Conservation (phyloP, 2,888 invertebrate genomes). For the Amiota mariae region DNA sequence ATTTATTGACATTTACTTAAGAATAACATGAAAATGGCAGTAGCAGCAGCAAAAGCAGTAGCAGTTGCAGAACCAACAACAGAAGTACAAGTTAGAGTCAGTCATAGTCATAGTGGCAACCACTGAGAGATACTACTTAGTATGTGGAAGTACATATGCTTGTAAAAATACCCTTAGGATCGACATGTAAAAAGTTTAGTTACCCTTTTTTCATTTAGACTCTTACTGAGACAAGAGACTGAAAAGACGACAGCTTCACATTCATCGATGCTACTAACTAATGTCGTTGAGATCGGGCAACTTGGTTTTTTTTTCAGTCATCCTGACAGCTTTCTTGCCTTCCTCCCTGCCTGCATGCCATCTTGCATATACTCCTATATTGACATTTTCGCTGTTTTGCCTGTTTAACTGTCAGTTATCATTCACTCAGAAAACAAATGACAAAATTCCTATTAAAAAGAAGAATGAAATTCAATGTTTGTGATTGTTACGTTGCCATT, state of each 20-base stretch:
- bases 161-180: slow-evolving; percentile 30
- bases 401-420: slow-evolving; percentile 67
- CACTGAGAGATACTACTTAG: slow-evolving; percentile 4
- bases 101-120: not conserved
- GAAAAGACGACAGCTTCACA: not conserved
- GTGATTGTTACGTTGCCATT: not conserved
- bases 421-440: slow-evolving; percentile 60
- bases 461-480: slow-evolving; percentile 34
- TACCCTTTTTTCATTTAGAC: slow-evolving; percentile 18
- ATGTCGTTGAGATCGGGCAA: not conserved
- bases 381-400: slow-evolving; percentile 47
- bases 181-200: slow-evolving; percentile 29
- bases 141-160: not conserved
- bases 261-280: not conserved
- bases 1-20: slow-evolving; percentile 65
- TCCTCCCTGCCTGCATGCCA: slow-evolving; percentile 22
- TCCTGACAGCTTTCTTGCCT: not conserved
- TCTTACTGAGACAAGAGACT: not conserved
- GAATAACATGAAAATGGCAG: slow-evolving; percentile 44
- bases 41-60: slow-evolving; percentile 19
- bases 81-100: slow-evolving; percentile 25
- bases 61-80: too few relatives aligned
- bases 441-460: slow-evolving; percentile 53
- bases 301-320: not conserved
- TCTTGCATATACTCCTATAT: slow-evolving; percentile 26